These are phyloP conservation scores for Chrysomela aeneicollis DNA, from an alignment of 2,888 invertebrate species.

Conservation along the genomic window DNA sequence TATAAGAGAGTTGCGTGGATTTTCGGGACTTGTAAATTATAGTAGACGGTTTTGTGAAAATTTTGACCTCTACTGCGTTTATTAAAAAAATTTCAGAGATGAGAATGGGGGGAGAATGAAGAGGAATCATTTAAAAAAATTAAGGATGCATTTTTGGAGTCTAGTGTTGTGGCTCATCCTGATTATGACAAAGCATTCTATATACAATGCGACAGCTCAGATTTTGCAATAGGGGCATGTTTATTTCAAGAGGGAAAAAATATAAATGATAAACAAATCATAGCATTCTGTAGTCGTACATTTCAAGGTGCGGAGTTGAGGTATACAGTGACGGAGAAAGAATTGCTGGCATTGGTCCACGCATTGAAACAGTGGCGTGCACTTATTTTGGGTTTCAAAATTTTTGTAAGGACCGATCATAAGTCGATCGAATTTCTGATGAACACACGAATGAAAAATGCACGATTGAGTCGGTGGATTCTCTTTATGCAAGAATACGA, in stretches of 20 bases:
- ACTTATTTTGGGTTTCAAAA: conserved; percentile 21
- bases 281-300: conserved; percentile 30
- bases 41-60: neutral
- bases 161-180: too few relatives aligned
- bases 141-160: too few relatives aligned
- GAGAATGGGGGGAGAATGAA: too few relatives aligned
- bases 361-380: conserved; percentile 25
- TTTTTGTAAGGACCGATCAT: conserved; percentile 31
- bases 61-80: neutral
- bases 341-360: conserved; percentile 22
- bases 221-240: too few relatives aligned
- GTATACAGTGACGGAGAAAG: conserved; percentile 35
- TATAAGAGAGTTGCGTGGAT: neutral
- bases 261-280: conserved; percentile 11
- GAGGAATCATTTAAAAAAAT: too few relatives aligned
- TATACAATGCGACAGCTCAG: too few relatives aligned
- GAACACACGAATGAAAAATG: conserved; percentile 19
- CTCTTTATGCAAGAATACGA: conserved; percentile 26
- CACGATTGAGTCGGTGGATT: conserved; percentile 32
- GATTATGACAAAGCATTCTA: too few relatives aligned
- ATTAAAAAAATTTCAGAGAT: neutral
- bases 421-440: conserved; percentile 27
- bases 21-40: neutral
- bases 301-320: conserved; percentile 22
- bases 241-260: neutral